Evolutionary conservation across 2,797 vertebrate species (phyloP), one percentile per base, ranked within the genome.

Genomic region (Hemitrygon akajei): DNA sequence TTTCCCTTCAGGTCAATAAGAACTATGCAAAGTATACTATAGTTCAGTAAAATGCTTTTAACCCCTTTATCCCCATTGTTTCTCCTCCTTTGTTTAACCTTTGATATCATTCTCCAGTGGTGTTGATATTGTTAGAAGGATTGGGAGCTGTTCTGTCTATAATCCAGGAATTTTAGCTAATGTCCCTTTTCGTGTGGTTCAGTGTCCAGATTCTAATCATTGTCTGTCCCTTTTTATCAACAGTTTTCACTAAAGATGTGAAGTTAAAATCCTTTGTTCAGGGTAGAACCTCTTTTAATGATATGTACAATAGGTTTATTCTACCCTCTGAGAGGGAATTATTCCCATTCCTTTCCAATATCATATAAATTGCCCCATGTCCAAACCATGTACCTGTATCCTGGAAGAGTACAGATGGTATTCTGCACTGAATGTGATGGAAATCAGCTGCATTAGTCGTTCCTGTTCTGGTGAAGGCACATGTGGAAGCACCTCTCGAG

Each of bases 1-100:
- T 56, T 76, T 93, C 25, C 22, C 56, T 93, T 93, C 37, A 93
- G 27, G 69, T 6, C 91, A 56, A 30, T 93, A 93, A 56, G 25
- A 93, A 93, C 91, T 76, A 93, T 75, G 37, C 37, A 93, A 71
- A 93, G 37, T 14, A 92, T 73, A 75, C 11, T 60, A 30, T 73
- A 75, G 75, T 75, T 56, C 91, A 93, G 47, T 47, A 75, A 75
- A 89, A 89, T 89, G 2, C 37, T 58, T 30, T 76, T 75, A 3
- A 37, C 27, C 27, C 56, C 71, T 30, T 40, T 27, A 14, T 75
- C 12, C 91, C 40, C 63, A 69, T 71, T 37, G 37, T 71, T 73
- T 22, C 40, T 9, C 11, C 12, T 89, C 40, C 34, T 91, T 91
- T 60, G 60, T 14, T 27, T 25, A 92, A 6, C 20, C 69, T 47